These are phyloP conservation scores for Porites rus DNA, from an alignment of 92 coral and sea anemone genomes.

Conservation along the genomic window DNA sequence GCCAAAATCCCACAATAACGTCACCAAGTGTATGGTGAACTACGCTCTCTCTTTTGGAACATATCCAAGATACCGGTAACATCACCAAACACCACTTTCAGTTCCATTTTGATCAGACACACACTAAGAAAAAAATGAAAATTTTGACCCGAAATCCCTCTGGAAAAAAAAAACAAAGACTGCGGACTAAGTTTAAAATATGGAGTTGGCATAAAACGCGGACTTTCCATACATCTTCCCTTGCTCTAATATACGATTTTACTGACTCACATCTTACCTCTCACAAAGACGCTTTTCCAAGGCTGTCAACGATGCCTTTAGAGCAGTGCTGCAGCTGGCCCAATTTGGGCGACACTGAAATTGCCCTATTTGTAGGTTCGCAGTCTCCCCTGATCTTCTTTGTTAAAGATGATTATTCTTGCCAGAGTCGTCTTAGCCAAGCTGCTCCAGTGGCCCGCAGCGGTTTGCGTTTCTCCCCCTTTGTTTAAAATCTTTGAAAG, in stretches of 20 bases:
- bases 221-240: neutral
- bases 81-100: too few species aligned
- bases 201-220: neutral
- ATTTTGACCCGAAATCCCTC: too few species aligned
- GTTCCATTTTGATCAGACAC: too few species aligned
- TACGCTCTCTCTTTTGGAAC: too few species aligned
- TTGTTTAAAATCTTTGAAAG: neutral
- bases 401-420: constrained; percentile 46
- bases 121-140: too few species aligned
- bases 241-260: neutral
- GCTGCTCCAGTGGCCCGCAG: constrained; percentile 12
- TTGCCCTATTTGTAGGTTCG: neutral
- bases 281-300: constrained; percentile 21
- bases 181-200: too few species aligned
- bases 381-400: constrained; percentile 48
- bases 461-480: too few species aligned
- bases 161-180: too few species aligned
- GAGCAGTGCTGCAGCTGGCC: constrained; percentile 17
- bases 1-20: too few species aligned
- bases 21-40: too few species aligned
- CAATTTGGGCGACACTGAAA: constrained; percentile 47
- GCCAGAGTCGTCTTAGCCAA: constrained; percentile 25
- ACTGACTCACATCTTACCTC: too few species aligned
- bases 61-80: too few species aligned
- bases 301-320: constrained; percentile 27